Evolutionary conservation across 1,140 invertebrate species (phyloP).

Genomic region (Calephelis nemesis): DNA sequence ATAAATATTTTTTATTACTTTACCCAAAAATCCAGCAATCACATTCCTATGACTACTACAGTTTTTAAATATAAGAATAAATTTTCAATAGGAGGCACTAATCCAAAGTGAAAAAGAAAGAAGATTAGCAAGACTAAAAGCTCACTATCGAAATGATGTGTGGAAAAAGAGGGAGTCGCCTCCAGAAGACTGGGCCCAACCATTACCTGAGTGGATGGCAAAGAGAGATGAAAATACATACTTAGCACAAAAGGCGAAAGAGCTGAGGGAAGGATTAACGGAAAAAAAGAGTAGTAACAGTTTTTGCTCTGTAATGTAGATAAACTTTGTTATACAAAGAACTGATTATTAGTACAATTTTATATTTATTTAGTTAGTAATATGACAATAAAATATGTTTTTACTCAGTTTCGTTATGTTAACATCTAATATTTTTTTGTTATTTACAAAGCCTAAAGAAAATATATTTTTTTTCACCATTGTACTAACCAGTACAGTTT

Average conservation of each 20-base stretch:
- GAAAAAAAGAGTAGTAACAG: conserved; percentile 41
- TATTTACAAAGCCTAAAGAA: too few species aligned
- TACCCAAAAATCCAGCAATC: too few species aligned
- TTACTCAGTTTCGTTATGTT: too few species aligned
- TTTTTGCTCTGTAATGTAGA: conserved; percentile 67
- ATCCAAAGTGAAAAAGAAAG: conserved; percentile 86
- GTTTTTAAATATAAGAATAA: too few species aligned
- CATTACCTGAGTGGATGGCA: conserved; percentile 86
- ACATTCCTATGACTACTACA: too few species aligned
- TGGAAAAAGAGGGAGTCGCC: conserved; percentile 89
- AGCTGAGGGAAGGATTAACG: conserved; percentile 79
- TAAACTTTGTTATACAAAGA: not conserved
- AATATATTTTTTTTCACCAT: too few species aligned
- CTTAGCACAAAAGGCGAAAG: conserved; percentile 82
- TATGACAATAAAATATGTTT: too few species aligned
- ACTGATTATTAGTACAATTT: conserved; percentile 21
- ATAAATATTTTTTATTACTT: too few species aligned
- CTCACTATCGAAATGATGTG: conserved; percentile 86
- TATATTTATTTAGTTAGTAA: conserved; percentile 7
- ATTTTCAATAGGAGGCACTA: conserved; percentile 80
- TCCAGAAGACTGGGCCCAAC: conserved; percentile 88
- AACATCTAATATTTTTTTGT: too few species aligned
- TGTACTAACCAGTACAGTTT: too few species aligned
- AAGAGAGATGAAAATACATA: conserved; percentile 84
- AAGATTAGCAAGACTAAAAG: conserved; percentile 80